Evolutionary conservation across 2,113 vertebrate genomes (phyloP), one percentile per base, ranked within the genome.

Genomic region (Neogale vison): DNA sequence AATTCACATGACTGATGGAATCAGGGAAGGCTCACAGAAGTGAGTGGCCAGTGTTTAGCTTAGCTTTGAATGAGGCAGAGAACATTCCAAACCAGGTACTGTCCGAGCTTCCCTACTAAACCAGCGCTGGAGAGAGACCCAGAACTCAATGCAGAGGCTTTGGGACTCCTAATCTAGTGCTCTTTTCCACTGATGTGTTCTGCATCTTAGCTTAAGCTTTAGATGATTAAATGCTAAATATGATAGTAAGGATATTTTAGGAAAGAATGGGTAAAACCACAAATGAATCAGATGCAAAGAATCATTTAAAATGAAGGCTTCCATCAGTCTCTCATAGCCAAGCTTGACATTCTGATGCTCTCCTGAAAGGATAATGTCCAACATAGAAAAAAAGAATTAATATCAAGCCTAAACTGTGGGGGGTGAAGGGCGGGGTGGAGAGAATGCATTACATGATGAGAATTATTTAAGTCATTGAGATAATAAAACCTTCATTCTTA

Each of bases 401-500:
- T 88, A 97, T 96, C 31, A 86, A 95, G 10, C 59, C 87, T 98
- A 93, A 97, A 57, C 34, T 76, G 6, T 17, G 52, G 86, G 74
- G 96, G 11, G 7, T 50, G 42, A 17, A 34, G 88, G 39, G 39
- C 50, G 63, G 50, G 18, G 57, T 0, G 29, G 76, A n/a, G 34
- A 52, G 52, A 91, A n/a, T 72, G 39, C 4, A 61, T 86, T 85
- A 13, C 42, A 77, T 59, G 57, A 21, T 59, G 96, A 98, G 96
- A 97, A 80, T 29, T 90, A 93, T 93, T 97, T 98, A 95, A 98
- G 93, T 55, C 36, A 47, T 52, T 86, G 90, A 71, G 83, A 93
- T 97, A 97, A 96, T 97, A 98, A 97, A 89, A 94, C 39, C 47
- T 97, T 98, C 74, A 98, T 97, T 98, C 85, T 95, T 95, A 57